Base-by-base conservation (phyloP, 1,140 invertebrate genomes). In the Aphelenchoides fujianensis region DNA sequence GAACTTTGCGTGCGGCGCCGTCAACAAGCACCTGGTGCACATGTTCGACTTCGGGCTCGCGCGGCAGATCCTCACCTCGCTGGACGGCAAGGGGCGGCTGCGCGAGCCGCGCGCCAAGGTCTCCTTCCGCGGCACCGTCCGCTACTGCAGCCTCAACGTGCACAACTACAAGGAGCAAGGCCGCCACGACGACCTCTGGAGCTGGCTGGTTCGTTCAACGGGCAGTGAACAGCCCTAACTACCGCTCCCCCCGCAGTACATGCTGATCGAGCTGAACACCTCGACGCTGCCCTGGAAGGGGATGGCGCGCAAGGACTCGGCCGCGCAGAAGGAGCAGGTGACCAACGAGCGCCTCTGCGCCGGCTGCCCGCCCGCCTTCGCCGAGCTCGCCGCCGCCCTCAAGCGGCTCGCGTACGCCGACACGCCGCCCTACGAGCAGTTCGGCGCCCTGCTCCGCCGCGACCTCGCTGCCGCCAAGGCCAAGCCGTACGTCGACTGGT, bases 201-300 rank as follows among this genome's bases (percentile, higher is more conserved):
- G 55, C 31, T 70, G 53, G 2, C 48, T 23, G 7, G 31, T 69
- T 27, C 16, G 12, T 37, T 35, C 12, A 16, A 31, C 19, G 7
- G 23, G 9, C 7, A 9, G 23, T 59, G 9, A 59, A 59, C 37
- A 31, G 37, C n/a, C n/a, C n/a, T n/a, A n/a, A n/a, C n/a, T n/a
- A n/a, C n/a, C n/a, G n/a, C n/a, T 69, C 30, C 27, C 61, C 16
- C 36, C 54, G 19, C 55, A 69, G 69, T 71, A 55, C 41, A 70
- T 72, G 69, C 64, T 67, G 12, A 48, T 35, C 19, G 2, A 61
- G 36, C 31, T 66, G 27, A 16, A n/a, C 16, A 66, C 63, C n/a
- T 66, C 95, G 0, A 94, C 97, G 85, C 87, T 99, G 81, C 96
- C 96, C 0, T 99, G 96, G 96, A 80, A 80, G 41, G 78, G 78